A percentile compares a stretch with the other conserved stretches of the same genome.
Evolutionary conservation across 2,797 vertebrate species (phyloP).

Genomic region (Sciurus vulgaris): DNA sequence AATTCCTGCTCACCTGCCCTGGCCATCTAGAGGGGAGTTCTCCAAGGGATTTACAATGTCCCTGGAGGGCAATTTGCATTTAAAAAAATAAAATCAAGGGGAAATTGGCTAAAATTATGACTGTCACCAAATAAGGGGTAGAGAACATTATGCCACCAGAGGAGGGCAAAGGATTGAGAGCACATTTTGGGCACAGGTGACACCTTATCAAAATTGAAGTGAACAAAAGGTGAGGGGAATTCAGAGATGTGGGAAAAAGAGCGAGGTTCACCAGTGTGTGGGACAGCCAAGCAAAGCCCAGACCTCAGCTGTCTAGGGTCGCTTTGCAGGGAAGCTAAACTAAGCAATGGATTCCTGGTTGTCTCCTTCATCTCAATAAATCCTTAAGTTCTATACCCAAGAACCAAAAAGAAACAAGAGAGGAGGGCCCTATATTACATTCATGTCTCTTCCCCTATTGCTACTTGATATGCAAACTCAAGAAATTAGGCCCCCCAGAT

Average conservation of each 20-base stretch:
- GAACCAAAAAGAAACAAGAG: not conserved
- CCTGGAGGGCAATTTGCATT: not conserved
- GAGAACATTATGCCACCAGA: not conserved
- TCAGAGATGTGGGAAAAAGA: not conserved
- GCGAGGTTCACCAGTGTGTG: accelerated
- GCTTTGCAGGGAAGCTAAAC: slow-evolving; percentile 14
- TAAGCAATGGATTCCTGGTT: not conserved
- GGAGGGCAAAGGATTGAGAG: not conserved
- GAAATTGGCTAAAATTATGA: not conserved
- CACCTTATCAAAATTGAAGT: not conserved
- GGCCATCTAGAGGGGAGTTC: not conserved
- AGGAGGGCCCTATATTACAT: not conserved
- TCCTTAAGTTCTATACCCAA: not conserved
- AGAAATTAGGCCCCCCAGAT: not conserved
- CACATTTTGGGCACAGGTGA: not conserved
- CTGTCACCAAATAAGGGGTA: not conserved
- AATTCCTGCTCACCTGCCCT: not conserved
- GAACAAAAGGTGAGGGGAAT: not conserved
- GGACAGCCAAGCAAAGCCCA: not conserved
- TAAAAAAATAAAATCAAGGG: slow-evolving; percentile 9
- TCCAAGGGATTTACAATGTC: not conserved
- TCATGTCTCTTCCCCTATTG: not conserved
- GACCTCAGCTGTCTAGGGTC: not conserved
- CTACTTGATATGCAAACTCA: not conserved
- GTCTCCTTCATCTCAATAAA: not conserved